Percentiles rank a stretch among this genome's conserved stretches.
Conservation (phyloP, 1,140 invertebrate species). For the Condylostylus longicornis region DNA sequence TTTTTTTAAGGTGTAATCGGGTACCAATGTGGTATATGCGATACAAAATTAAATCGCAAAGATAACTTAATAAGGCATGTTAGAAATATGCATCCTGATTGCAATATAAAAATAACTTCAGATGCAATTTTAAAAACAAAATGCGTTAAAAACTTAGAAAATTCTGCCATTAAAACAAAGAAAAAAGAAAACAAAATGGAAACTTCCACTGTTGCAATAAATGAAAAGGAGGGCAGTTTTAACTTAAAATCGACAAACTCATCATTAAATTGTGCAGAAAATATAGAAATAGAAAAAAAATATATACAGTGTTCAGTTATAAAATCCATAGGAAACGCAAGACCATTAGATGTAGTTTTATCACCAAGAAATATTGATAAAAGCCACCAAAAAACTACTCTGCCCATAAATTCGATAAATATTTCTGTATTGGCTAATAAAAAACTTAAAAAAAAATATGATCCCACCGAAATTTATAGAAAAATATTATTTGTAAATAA, state of each 20-base stretch:
- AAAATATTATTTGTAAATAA: conserved; percentile 26
- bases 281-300: too few relatives aligned
- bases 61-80: conserved; percentile 49
- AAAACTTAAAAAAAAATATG: conserved; percentile 13
- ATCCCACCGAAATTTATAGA: conserved; percentile 16
- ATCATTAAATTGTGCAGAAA: conserved; percentile 7
- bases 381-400: neutral
- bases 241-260: neutral
- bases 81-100: conserved; percentile 43
- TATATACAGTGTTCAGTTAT: conserved; percentile 26
- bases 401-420: too few relatives aligned
- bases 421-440: neutral
- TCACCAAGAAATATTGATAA: neutral
- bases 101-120: too few relatives aligned
- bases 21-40: conserved; percentile 43
- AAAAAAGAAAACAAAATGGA: neutral
- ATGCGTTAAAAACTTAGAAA: conserved; percentile 2
- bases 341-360: conserved; percentile 12
- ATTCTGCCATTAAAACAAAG: neutral
- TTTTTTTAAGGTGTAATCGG: conserved; percentile 35
- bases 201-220: neutral
- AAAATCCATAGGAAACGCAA: conserved; percentile 22
- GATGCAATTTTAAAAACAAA: conserved; percentile 12
- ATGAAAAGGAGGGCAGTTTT: neutral
- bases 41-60: conserved; percentile 40